These are phyloP conservation scores for Neodontobutis hainanensis DNA, from an alignment of 2,113 vertebrate species.

Conservation along the genomic window DNA sequence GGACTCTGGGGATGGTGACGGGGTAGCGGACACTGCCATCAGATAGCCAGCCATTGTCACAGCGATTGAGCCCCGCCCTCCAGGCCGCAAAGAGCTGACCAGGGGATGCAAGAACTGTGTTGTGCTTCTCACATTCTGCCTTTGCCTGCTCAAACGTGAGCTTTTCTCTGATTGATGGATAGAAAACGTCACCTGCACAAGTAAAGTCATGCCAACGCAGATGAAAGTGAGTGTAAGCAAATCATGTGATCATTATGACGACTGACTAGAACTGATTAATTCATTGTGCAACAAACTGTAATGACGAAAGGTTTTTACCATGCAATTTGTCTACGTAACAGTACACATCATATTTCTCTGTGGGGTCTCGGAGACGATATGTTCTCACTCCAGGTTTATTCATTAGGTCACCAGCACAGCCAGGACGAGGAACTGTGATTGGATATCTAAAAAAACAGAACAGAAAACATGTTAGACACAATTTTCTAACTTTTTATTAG, in stretches of 20 bases:
- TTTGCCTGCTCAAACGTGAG: conserved; percentile 84
- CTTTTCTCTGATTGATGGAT: conserved; percentile 70
- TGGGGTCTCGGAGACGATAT: conserved; percentile 83
- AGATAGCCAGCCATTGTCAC: conserved; percentile 90
- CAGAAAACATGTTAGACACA: no score
- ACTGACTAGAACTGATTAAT: no score
- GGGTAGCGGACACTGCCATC: conserved; percentile 95
- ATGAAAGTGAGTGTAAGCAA: background rate
- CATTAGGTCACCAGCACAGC: conserved; percentile 87
- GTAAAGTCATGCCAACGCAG: background rate
- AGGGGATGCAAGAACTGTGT: conserved; percentile 80
- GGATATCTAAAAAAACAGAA: conserved; percentile 92
- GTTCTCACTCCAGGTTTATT: conserved; percentile 87
- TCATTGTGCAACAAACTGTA: no score
- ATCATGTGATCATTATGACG: background rate
- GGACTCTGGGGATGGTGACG: conserved; percentile 84
- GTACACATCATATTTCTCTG: conserved; percentile 91
- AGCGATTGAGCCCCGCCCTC: conserved; percentile 89
- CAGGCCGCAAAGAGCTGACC: conserved; percentile 92
- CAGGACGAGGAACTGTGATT: conserved; percentile 84
- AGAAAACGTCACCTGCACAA: conserved; percentile 87
- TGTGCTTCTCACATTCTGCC: conserved; percentile 73
- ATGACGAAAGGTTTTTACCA: conserved; percentile 77
- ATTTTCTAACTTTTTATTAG: background rate
- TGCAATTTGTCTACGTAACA: conserved; percentile 88